phyloP scores from a whole-genome alignment of 2,888 invertebrate species.

The Gryllus longicercus region DNA sequence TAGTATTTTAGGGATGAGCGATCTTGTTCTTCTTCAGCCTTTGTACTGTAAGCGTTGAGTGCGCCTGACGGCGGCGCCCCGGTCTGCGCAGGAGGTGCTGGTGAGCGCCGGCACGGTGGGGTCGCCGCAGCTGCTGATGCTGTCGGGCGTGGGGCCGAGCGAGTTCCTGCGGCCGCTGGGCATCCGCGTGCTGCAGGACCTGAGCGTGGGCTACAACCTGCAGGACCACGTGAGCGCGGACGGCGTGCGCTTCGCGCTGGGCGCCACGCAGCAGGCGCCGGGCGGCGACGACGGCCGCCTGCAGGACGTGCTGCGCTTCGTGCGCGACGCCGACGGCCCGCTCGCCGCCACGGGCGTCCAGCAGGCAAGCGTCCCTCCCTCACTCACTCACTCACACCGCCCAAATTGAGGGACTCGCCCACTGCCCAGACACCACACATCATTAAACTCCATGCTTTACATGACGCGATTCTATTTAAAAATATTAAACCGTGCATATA shows the following conservation, averaged over 20 bases:
- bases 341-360: constrained; percentile 47
- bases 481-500: no score
- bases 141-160: constrained; percentile 81
- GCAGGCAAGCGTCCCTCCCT: constrained; percentile 22
- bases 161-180: constrained; percentile 67
- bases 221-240: constrained; percentile 89
- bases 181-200: constrained; percentile 76
- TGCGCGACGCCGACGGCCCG: constrained; percentile 46
- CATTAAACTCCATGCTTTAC: no score
- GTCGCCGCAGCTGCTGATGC: constrained; percentile 88
- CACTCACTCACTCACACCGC: no score
- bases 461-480: no score
- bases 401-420: no score
- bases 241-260: constrained; percentile 52
- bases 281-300: constrained; percentile 34
- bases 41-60: no score
- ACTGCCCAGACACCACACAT: no score
- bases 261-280: not conserved
- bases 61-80: no score
- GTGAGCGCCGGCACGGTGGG: constrained; percentile 83
- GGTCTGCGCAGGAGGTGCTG: constrained; percentile 64
- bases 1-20: no score
- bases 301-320: constrained; percentile 44
- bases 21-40: no score
- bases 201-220: constrained; percentile 79